Base-by-base conservation (phyloP, 2,888 invertebrate species). In the Agonopterix subpropinquella region DNA sequence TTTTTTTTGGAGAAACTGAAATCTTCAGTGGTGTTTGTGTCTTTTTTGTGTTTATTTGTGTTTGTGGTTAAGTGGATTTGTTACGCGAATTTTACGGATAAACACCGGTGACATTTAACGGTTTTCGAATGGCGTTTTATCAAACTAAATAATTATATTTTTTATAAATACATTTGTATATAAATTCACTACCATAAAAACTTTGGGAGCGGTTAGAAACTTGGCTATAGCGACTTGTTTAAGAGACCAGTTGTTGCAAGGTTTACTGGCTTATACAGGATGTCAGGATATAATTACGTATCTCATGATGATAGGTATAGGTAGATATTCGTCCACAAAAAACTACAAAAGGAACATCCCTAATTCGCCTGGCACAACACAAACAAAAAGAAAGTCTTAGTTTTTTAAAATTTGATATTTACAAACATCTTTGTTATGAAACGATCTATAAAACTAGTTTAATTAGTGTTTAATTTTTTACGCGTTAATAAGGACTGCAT, bases 31-130 rank as follows among this genome's bases (percentile, higher is more conserved):
- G 62, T 75, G 70, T 73, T 64, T 66, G 62, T 75, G 70, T 73
- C 64, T 66, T 57, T 28, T 52, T 57, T 18, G 41, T 69, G 67
- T 63, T 59, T 57, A 61, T 58, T 47, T 48, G 41, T 44, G 76
- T 53, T 50, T 65, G 68, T 65, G 51, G 51, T 54, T 61, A 67
- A 70, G 56, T 64, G 65, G 75, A 78, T 82, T 80, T 76, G 79
- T 77, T 74, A 65, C 74, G 68, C 67, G 65, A 58, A 56, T 57
- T 65, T 65, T 66, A 61, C 59, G 65, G 69, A 68, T 75, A 62
- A 66, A 65, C 58, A 68, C 73, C 77, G 74, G 74, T 71, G 73
- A 74, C 76, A 76, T 4, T 61, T 76, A 77, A 76, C 77, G 75
- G 76, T 69, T 62, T 47, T 56, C 52, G 51, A 58, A 28, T 28